Percentiles rank a stretch among this genome's conserved stretches.
Conservation (phyloP, 2,797 vertebrate genomes). For the Numenius phaeopus region DNA sequence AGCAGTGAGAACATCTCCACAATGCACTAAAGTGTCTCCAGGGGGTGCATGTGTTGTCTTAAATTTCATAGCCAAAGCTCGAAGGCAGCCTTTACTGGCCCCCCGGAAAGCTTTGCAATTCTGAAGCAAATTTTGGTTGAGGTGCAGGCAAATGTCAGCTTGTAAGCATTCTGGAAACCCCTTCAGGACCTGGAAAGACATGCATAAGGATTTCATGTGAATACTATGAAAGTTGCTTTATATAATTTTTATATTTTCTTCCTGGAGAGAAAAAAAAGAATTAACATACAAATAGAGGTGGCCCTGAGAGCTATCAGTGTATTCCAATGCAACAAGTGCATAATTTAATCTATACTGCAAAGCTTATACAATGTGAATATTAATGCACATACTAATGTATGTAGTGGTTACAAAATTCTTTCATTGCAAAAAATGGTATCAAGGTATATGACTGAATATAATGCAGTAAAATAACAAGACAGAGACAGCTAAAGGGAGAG, state of each 20-base stretch:
- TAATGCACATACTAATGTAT: background rate
- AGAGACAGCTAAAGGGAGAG: background rate
- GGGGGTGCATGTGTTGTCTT: slow-evolving; percentile 96
- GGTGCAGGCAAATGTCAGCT: slow-evolving; percentile 98
- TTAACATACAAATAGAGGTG: background rate
- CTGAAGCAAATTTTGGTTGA: slow-evolving; percentile 93
- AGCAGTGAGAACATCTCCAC: slow-evolving; percentile 94
- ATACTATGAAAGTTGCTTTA: background rate
- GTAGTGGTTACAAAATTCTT: background rate
- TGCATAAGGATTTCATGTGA: slow-evolving; percentile 72
- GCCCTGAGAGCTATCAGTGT: background rate
- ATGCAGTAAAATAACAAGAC: slow-evolving; percentile 18
- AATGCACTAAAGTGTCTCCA: slow-evolving; percentile 96
- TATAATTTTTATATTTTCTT: slow-evolving; percentile 28
- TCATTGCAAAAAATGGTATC: background rate
- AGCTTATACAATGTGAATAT: slow-evolving; percentile 2
- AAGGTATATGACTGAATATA: background rate
- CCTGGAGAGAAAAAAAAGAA: slow-evolving; percentile 26
- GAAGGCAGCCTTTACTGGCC: slow-evolving; percentile 96
- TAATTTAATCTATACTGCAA: slow-evolving; percentile 22
- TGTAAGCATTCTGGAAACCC: slow-evolving; percentile 99
- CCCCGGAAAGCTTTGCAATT: slow-evolving; percentile 95
- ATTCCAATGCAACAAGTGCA: slow-evolving; percentile 1
- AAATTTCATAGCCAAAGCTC: slow-evolving; percentile 98
- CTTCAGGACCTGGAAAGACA: slow-evolving; percentile 91